A percentile compares a stretch with the other conserved stretches of the same genome.
These are phyloP conservation scores for Perodicticus potto DNA, from an alignment of 2,797 vertebrate species.

Conservation along the genomic window DNA sequence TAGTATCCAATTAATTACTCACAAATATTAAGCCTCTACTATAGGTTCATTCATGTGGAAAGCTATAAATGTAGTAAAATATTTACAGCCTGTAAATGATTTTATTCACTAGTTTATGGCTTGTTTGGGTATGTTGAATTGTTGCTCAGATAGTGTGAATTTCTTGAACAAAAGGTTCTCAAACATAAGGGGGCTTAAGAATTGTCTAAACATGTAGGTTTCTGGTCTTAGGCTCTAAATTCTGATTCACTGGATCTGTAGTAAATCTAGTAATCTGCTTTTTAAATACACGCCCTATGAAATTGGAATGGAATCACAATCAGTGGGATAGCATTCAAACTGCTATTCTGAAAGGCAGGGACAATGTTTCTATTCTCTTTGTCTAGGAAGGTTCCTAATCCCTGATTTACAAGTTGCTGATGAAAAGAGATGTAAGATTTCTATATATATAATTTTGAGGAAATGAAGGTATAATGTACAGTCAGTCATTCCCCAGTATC, in stretches of 20 bases:
- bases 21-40: slow-evolving; percentile 18
- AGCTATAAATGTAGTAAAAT: not conserved
- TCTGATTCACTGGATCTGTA: not conserved
- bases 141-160: not conserved
- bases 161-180: not conserved
- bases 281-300: slow-evolving; percentile 8
- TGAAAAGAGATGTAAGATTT: not conserved
- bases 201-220: not conserved
- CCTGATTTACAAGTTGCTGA: not conserved
- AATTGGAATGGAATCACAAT: not conserved
- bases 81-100: not conserved
- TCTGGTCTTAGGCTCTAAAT: not conserved
- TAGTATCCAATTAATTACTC: not conserved
- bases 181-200: not conserved
- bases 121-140: not conserved
- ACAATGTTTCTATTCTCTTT: not conserved
- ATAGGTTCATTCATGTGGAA: not conserved
- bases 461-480: not conserved
- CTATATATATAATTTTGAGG: not conserved
- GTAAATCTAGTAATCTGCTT: not conserved
- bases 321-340: not conserved
- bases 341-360: not conserved
- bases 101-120: not conserved
- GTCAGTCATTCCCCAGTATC: not conserved
- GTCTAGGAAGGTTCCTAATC: not conserved